Evolutionary conservation across 2,888 invertebrate genomes (phyloP), one percentile per base, ranked within the genome.

Genomic region (Apotomis turbidana): DNA sequence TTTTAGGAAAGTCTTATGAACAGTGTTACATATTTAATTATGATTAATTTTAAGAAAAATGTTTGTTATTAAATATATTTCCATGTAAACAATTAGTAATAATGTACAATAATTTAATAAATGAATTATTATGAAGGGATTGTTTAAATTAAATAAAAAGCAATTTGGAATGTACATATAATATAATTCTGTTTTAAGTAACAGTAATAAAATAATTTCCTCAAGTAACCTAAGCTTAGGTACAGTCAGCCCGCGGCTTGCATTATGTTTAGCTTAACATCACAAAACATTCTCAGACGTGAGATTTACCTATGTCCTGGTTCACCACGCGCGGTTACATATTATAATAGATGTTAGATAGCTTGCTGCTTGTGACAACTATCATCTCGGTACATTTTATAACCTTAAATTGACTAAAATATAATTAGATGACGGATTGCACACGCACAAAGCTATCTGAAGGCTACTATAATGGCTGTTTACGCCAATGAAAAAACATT

Each of bases 101-200:
- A 67, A 10, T 54, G n/a, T 57, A 63, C 58, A 44, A 52, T 52
- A 52, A 59, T 57, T 55, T 41, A 60, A 67, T 71, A 67, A 71
- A 71, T 68, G 44, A 67, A 68, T 68, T 57, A 57, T 41, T 58
- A 62, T 62, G 5, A 52, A 52, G n/a, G 12, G 13, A 51, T 52
- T 3, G 8, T 71, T 66, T 60, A 12, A 41, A 52, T 55, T 38
- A 13, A 64, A 75, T 68, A 63, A 77, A 77, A 77, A 38, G 54
- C 58, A 36, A 49, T 71, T 71, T 78, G 81, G 79, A 81, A 81
- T 82, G 80, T 79, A 77, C 70, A 76, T 75, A 74, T 78, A 77
- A 75, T 76, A 74, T 76, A 76, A 78, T 76, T 74, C 67, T 64
- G 73, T 63, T 72, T 52, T 52, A 54, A 54, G 60, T 66, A 67